Base-by-base conservation (phyloP, 2,113 vertebrate species). In the Caretta caretta region DNA sequence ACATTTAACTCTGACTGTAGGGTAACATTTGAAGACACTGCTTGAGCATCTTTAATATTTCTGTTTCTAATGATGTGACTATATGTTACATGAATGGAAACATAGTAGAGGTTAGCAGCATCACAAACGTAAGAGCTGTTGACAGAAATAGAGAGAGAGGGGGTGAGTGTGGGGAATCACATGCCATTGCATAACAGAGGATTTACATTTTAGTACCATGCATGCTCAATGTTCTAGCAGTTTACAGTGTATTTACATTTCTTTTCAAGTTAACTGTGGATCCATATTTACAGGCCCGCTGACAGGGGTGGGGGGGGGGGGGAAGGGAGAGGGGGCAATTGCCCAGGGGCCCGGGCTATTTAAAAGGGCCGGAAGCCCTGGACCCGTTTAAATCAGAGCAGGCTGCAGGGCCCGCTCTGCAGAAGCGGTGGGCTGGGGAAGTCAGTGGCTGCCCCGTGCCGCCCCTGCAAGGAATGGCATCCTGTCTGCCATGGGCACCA, bases 201-300 rank as follows among this genome's bases (percentile, higher is more conserved):
- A 93, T 82, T 92, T 92, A 86, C 54, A 83, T 83, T 87, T 90
- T 87, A 54, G 79, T 57, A 84, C 84, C 35, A 65, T 3, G 12
- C 82, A 94, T 96, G 93, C 95, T 96, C 95, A 95, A 87, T 88
- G 57, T 95, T 93, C 88, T 79, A 86, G n/a, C 62, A 87, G 54
- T 31, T 24, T 51, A 35, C n/a, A 0, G 0, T 83, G 85, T 42
- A 7, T 46, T 75, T 53, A 59, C 80, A 56, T 85, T 80, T 31
- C 86, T 54, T 72, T 89, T 95, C 89, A 83, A 29, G 69, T 79
- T 82, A 76, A 51, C 51, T 51, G 51, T 51, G 51, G 16, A 51
- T 51, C 19, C 17, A 53, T 53, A 53, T 7, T 53, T 53, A 17
- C 49, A 49, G 49, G 49, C 49, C 49, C 3, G 10, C 53, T 22